Conservation (phyloP, 2,113 vertebrate species). For the Heteronetta atricapilla region DNA sequence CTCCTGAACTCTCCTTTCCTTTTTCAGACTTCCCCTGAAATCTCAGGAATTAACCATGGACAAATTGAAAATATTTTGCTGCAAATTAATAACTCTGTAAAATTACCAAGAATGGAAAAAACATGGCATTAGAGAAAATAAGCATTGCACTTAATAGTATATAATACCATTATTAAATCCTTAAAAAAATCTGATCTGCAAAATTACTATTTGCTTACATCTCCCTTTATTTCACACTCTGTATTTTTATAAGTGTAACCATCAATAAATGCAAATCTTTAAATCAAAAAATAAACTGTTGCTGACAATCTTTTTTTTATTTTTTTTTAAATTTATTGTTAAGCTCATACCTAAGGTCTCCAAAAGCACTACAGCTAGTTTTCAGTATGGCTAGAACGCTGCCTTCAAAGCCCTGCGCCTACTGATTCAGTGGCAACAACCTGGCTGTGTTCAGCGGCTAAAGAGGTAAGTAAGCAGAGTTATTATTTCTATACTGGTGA, state of each 20-base stretch:
- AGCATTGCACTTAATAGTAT: neutral
- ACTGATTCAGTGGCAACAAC: neutral
- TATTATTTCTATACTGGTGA: neutral
- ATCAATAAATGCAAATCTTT: neutral
- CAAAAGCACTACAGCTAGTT: neutral
- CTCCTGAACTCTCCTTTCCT: neutral
- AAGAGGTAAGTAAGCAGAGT: neutral
- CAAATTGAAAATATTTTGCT: constrained; percentile 23
- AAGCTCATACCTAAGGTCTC: neutral
- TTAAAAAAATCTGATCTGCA: neutral
- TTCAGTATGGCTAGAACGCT: neutral
- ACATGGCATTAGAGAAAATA: neutral
- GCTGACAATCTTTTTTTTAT: neutral
- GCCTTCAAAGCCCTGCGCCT: neutral
- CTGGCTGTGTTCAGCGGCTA: neutral
- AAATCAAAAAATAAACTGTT: neutral
- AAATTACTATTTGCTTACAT: neutral
- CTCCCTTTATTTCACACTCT: neutral
- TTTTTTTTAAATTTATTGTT: neutral
- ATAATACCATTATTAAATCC: neutral
- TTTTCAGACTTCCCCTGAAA: constrained; percentile 46
- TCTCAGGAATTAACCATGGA: constrained; percentile 32
- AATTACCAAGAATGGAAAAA: neutral
- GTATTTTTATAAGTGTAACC: neutral
- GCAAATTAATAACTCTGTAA: neutral